Conservation (phyloP, 2,888 invertebrate species). For the Orchesellides sinensis region DNA sequence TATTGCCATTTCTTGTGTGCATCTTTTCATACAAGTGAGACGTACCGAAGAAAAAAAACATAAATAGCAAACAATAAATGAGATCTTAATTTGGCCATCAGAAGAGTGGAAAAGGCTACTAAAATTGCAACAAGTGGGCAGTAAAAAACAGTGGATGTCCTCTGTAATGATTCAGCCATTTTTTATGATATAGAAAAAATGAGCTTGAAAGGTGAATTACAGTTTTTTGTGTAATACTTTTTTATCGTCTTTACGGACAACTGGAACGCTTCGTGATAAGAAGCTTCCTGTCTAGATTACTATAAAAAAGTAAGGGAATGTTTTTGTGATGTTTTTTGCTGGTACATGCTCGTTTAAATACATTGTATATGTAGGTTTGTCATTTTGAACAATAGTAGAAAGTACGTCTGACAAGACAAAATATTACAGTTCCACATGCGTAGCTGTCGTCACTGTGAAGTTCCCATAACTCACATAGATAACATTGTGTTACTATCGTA, state of each 20-base stretch:
- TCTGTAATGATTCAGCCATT: slow-evolving; percentile 51
- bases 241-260: slow-evolving; percentile 18
- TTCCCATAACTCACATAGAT: slow-evolving; percentile 6
- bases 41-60: slow-evolving; percentile 3
- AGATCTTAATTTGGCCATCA: not conserved
- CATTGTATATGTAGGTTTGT: no score
- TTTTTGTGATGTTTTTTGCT: no score
- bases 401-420: not conserved
- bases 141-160: slow-evolving; percentile 1
- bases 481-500: not conserved
- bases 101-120: not conserved
- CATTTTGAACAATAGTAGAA: slow-evolving; percentile 20
- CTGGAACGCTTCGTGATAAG: slow-evolving; percentile 36
- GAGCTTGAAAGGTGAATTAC: not conserved
- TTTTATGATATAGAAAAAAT: slow-evolving; percentile 6
- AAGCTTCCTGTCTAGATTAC: slow-evolving; percentile 46
- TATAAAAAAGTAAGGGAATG: slow-evolving; percentile 18
- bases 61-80: slow-evolving; percentile 19
- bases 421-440: slow-evolving; percentile 17
- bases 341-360: no score
- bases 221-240: slow-evolving; percentile 1
- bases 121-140: not conserved
- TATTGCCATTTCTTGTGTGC: no score
- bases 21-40: no score
- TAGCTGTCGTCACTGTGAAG: not conserved